Percentiles rank a stretch among this genome's conserved stretches.
Conservation (phyloP, 2,113 vertebrate genomes). For the Egretta garzetta region DNA sequence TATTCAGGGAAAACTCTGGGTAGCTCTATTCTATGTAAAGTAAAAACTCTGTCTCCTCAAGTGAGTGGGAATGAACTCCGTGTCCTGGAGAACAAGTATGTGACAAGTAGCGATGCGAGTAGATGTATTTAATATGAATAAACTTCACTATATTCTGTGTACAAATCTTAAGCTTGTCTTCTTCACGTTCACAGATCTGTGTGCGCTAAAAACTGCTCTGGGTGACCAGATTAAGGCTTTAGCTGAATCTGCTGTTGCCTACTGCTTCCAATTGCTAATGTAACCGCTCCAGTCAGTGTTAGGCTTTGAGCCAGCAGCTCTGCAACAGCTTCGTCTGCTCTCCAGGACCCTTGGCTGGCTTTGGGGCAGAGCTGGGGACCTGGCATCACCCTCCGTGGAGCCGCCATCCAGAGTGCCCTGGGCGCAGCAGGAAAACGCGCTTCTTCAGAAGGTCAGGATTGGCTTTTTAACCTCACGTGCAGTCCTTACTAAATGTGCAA, state of each 20-base stretch:
- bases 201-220: neutral
- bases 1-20: neutral
- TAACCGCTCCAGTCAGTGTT: neutral
- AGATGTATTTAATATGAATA: neutral
- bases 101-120: neutral
- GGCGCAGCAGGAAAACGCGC: neutral
- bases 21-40: neutral
- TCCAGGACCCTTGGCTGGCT: neutral
- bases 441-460: neutral
- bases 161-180: neutral
- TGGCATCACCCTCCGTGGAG: neutral
- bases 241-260: neutral
- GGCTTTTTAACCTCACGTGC: rapidly evolving
- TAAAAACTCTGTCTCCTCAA: neutral
- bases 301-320: neutral
- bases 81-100: neutral
- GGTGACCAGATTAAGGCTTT: neutral
- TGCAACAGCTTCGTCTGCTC: neutral
- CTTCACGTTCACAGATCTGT: neutral
- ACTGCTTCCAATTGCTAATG: neutral
- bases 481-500: neutral
- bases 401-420: neutral
- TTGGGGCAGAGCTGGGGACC: neutral
- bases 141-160: neutral
- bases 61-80: rapidly evolving